Evolutionary conservation across 1,140 invertebrate species (phyloP).

Genomic region (Panagrolaimus sp.): DNA sequence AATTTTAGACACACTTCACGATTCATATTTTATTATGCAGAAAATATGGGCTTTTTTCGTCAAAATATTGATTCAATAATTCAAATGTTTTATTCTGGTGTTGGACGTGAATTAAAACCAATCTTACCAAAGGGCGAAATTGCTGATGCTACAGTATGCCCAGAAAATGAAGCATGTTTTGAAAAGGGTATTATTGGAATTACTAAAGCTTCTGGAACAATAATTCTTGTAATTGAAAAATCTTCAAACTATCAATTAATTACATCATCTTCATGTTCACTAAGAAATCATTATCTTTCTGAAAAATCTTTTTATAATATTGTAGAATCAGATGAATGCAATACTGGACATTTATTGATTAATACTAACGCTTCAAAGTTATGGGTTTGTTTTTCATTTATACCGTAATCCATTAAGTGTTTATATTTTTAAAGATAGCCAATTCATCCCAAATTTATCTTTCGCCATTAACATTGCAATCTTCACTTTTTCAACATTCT

Average conservation of each 20-base stretch:
- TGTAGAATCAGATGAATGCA: not conserved
- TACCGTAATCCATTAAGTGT: not conserved
- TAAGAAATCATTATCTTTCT: too few species aligned
- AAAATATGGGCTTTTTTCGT: not conserved
- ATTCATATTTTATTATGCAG: slow-evolving; percentile 42
- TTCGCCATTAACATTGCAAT: not conserved
- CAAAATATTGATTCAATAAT: slow-evolving; percentile 4
- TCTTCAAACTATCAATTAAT: too few species aligned
- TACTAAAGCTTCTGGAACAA: too few species aligned
- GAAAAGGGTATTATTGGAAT: too few species aligned
- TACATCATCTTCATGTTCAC: too few species aligned
- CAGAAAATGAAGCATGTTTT: not conserved
- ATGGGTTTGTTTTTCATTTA: not conserved
- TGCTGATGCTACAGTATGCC: not conserved
- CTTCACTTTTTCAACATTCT: not conserved
- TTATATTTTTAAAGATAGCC: not conserved
- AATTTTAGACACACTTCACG: slow-evolving; percentile 36
- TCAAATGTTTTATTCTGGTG: not conserved
- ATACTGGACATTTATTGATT: not conserved
- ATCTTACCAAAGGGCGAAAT: not conserved
- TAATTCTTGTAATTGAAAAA: too few species aligned
- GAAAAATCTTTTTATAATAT: not conserved
- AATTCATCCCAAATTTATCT: not conserved
- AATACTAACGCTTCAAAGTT: not conserved
- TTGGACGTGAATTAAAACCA: not conserved